These are phyloP conservation scores for Anomalospiza imberbis DNA, from an alignment of 2,797 vertebrate genomes.

Conservation along the genomic window DNA sequence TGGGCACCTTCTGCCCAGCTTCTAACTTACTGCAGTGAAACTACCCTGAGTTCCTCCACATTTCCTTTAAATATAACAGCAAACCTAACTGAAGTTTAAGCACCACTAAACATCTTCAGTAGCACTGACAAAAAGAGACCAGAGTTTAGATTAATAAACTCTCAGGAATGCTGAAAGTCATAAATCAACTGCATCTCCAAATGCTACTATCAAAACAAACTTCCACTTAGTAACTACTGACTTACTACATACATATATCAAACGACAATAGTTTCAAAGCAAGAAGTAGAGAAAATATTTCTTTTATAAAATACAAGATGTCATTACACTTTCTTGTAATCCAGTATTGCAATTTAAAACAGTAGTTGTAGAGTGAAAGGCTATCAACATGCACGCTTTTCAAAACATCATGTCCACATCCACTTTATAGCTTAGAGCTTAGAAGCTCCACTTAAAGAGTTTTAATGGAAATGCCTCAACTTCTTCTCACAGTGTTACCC, in stretches of 20 bases:
- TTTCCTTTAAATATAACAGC: not conserved
- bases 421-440: not conserved
- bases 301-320: not conserved
- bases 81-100: not conserved
- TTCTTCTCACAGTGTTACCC: not conserved
- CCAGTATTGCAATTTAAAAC: not conserved
- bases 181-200: not conserved
- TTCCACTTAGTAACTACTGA: not conserved
- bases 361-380: not conserved
- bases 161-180: not conserved
- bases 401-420: not conserved
- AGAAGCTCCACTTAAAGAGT: not conserved
- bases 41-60: not conserved
- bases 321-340: not conserved
- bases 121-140: not conserved
- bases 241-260: not conserved
- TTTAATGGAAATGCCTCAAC: not conserved
- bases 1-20: not conserved
- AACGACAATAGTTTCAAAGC: not conserved
- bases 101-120: not conserved
- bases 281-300: not conserved
- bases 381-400: not conserved
- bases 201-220: not conserved
- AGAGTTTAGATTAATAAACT: not conserved
- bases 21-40: not conserved